Evolutionary conservation across 2,113 vertebrate genomes (phyloP).

Genomic region (Stegostoma tigrinum): DNA sequence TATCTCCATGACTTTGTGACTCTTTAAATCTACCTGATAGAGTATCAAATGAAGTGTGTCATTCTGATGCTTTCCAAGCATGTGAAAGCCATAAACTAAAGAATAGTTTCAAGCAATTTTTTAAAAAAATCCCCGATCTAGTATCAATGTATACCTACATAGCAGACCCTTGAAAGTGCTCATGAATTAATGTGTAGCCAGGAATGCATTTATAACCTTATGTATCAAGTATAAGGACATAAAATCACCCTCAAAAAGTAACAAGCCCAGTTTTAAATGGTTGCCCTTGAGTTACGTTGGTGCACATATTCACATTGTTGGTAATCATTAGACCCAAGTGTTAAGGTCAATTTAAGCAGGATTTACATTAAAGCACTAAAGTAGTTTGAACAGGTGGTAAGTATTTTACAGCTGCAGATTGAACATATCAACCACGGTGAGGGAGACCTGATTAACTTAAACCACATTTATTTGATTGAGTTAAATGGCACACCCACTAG

Average conservation of each 20-base stretch:
- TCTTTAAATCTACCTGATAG: background rate
- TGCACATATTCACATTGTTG: constrained; percentile 21
- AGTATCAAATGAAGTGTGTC: background rate
- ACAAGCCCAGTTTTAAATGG: constrained; percentile 12
- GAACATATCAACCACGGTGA: constrained; percentile 1
- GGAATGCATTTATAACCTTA: background rate
- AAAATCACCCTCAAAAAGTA: background rate
- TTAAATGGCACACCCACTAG: constrained; percentile 2
- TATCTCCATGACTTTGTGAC: too few relatives aligned
- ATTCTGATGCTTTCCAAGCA: background rate
- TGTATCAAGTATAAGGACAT: background rate
- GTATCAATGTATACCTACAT: background rate
- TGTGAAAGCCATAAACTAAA: background rate
- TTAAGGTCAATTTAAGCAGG: constrained; percentile 6
- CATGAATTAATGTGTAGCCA: background rate
- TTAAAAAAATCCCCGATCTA: background rate
- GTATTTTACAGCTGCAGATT: constrained; percentile 16
- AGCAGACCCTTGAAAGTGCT: background rate
- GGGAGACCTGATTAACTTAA: constrained; percentile 26
- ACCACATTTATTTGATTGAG: constrained; percentile 18
- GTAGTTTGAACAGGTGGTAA: constrained; percentile 35
- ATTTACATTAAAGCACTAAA: constrained; percentile 27
- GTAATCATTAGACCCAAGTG: constrained; percentile 13
- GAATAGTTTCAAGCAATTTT: background rate
- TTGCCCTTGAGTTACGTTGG: background rate